Base-by-base conservation (phyloP, 1,140 invertebrate species). In the Brachionus angularis region DNA sequence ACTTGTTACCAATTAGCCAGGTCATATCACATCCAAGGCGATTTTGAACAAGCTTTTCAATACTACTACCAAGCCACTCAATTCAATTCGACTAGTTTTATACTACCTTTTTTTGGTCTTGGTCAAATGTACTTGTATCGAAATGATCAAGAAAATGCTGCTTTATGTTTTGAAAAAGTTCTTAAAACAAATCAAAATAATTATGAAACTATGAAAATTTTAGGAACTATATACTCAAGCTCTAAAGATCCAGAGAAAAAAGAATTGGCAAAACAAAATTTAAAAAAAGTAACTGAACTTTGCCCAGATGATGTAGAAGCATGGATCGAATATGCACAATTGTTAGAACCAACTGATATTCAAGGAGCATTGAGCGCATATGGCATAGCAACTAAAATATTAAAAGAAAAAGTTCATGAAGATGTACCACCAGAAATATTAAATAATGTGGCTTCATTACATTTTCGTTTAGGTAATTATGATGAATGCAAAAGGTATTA, bases 11-110 rank as follows among this genome's bases (percentile, higher is more conserved):
- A 98, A 77, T 82, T 99, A 50, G 96, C 94, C 0, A 82, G 96
- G 21, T 31, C 44, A 5, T 44, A 64, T 62, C 72, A 73, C 39
- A 21, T 29, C 10, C 64, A 87, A 84, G 87, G 87, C 10, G 93
- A 98, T 80, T 97, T 92, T 79, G 92, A 96, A 77, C 93, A 98
- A 82, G 94, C 93, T 33, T 98, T 98, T 80, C 93, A 98, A 82
- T 98, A 98, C 83, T 99, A 99, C 78, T 98, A 98, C 80, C 95
- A 98, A 83, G 91, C 96, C 0, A 98, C 94, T 1, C 95, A 98
- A 81, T 98, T 96, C 83, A 91, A 93, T 0, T 89, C 93, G 0
- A 84, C 90, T 10, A 89, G 87, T 77, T 99, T 98, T 85, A 91
- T 98, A 7, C 81, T 99, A 39, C 95, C 96, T 0, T 91, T 96